Percentiles rank a stretch among this genome's conserved stretches.
Evolutionary conservation across 2,797 vertebrate species (phyloP).

Genomic region (Hipposideros larvatus): DNA sequence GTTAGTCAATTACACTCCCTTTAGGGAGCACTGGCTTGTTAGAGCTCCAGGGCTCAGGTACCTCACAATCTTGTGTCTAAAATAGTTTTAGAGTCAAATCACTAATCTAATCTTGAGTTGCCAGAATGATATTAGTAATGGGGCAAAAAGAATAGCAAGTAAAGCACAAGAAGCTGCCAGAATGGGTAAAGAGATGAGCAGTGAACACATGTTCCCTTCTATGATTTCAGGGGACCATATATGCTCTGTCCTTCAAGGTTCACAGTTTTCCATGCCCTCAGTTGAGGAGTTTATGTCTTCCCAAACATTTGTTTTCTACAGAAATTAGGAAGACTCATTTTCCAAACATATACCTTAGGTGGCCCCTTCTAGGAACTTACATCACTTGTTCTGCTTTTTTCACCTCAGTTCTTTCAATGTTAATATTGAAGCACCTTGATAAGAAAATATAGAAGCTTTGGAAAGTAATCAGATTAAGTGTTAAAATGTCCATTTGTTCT

Average conservation of each 20-base stretch:
- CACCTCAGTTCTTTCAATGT: conserved; percentile 7
- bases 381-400: not conserved
- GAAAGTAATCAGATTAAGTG: conserved; percentile 36
- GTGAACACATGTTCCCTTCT: not conserved
- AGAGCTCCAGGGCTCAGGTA: not conserved
- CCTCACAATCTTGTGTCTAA: not conserved
- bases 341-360: not conserved
- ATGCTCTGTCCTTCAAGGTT: not conserved
- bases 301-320: not conserved
- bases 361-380: not conserved
- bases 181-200: no score
- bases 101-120: not conserved
- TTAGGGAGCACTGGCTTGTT: not conserved
- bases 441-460: not conserved
- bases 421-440: not conserved
- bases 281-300: not conserved
- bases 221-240: not conserved
- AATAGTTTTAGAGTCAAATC: not conserved
- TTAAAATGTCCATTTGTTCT: conserved; percentile 11
- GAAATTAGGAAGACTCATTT: conserved; percentile 36
- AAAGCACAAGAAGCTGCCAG: not conserved
- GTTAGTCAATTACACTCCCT: not conserved
- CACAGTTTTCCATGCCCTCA: not conserved
- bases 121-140: not conserved
- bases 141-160: not conserved